These are phyloP conservation scores for Amphipyra berbera DNA, from an alignment of 2,888 invertebrate species.

Conservation along the genomic window DNA sequence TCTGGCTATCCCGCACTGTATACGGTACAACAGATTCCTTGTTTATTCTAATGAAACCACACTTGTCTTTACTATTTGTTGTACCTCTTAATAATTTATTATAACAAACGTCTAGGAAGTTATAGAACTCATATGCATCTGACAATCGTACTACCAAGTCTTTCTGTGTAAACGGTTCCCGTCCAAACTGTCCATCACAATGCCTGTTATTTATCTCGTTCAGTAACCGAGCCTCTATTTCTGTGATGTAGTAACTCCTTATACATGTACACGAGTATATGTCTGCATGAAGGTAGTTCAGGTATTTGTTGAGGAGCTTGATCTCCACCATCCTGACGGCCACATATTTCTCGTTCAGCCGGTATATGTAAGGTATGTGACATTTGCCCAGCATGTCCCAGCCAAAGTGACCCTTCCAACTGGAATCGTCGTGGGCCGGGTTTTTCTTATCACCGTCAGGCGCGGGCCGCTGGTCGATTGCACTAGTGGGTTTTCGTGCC, in stretches of 20 bases:
- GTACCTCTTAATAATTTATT: constrained; percentile 94
- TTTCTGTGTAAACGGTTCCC: constrained; percentile 95
- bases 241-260: constrained; percentile 97
- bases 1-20: constrained; percentile 94
- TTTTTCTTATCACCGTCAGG: constrained; percentile 82
- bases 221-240: constrained; percentile 96
- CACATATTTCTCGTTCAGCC: constrained; percentile 95
- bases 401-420: constrained; percentile 95
- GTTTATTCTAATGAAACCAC: constrained; percentile 97
- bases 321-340: constrained; percentile 98
- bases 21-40: constrained; percentile 98
- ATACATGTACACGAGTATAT: constrained; percentile 97
- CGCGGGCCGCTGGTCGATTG: constrained; percentile 71
- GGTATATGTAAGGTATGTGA: constrained; percentile 96
- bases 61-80: constrained; percentile 93
- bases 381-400: constrained; percentile 97
- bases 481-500: constrained; percentile 81
- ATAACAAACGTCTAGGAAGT: constrained; percentile 97
- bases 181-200: constrained; percentile 97
- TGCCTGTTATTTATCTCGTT: constrained; percentile 98
- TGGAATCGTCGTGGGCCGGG: constrained; percentile 92
- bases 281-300: constrained; percentile 96
- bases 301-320: constrained; percentile 96
- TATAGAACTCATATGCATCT: constrained; percentile 97
- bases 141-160: constrained; percentile 96